A percentile compares a stretch with the other conserved stretches of the same genome.
Conservation (phyloP, 35 echinoderm and acorn worm genomes). For the Apostichopus parvimensis region DNA sequence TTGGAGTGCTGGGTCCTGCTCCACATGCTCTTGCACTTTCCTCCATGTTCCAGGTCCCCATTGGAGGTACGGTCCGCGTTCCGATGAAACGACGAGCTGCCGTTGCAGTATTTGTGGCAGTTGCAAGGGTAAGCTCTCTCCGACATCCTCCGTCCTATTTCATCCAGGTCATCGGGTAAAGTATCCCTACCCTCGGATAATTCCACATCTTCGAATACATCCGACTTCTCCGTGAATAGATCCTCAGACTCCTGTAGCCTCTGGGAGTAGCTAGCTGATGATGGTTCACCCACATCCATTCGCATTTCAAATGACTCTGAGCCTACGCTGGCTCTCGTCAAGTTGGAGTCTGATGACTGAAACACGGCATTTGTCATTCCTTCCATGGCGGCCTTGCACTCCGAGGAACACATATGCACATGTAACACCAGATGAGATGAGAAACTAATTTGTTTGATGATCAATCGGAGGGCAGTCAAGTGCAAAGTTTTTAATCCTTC, state of each 20-base stretch:
- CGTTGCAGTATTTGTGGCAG: constrained; percentile 86
- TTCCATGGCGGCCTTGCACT: constrained; percentile 30
- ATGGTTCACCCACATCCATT: constrained; percentile 33
- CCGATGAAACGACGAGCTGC: constrained; percentile 30
- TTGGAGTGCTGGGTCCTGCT: constrained; percentile 82
- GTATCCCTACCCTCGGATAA: constrained; percentile 43
- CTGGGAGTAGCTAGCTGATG: constrained; percentile 35
- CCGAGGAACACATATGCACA: constrained; percentile 20
- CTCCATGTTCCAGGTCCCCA: constrained; percentile 39
- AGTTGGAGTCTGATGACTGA: constrained; percentile 46
- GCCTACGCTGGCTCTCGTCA: constrained; percentile 8
- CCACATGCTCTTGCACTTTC: constrained; percentile 89
- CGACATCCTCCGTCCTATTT: constrained; percentile 47
- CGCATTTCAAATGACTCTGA: constrained; percentile 55
- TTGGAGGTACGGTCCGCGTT: constrained; percentile 17
- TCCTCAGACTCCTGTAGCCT: constrained; percentile 24
- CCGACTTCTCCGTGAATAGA: constrained; percentile 12
- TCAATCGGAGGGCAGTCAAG: constrained; percentile 6
- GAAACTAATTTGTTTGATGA: constrained; percentile 49
- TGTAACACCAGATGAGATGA: constrained; percentile 10
- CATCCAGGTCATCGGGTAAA: constrained; percentile 38
- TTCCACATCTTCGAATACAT: constrained; percentile 51
- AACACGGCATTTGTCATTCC: constrained; percentile 49
- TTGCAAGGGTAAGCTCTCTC: constrained; percentile 71
- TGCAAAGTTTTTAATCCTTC: constrained; percentile 25